Evolutionary conservation across 2,888 invertebrate genomes (phyloP).

Genomic region (Andrena camellia): DNA sequence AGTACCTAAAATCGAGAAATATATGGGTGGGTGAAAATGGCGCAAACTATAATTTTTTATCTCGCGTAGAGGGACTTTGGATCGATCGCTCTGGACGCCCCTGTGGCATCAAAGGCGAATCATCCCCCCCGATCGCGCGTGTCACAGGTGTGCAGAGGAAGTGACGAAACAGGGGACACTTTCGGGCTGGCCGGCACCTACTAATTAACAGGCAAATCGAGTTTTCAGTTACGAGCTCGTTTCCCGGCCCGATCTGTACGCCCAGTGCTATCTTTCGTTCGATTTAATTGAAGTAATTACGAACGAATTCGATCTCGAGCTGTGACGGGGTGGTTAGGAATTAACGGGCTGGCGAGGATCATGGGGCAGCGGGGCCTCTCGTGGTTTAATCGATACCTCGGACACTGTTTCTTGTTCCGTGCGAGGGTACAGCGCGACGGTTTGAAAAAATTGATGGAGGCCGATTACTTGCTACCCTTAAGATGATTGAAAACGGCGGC

Average conservation of each 20-base stretch:
- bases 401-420: slow-evolving; percentile 22
- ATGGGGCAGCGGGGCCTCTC: slow-evolving; percentile 12
- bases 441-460: not conserved
- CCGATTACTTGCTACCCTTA: not conserved
- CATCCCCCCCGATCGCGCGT: slow-evolving; percentile 19
- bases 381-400: slow-evolving; percentile 51
- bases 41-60: not conserved
- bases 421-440: not conserved
- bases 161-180: slow-evolving; percentile 53
- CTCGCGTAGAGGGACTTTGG: slow-evolving; percentile 15
- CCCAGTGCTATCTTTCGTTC: slow-evolving; percentile 55
- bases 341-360: slow-evolving; percentile 49
- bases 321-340: slow-evolving; percentile 44
- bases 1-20: not conserved
- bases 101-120: slow-evolving; percentile 39
- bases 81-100: slow-evolving; percentile 27
- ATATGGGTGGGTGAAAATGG: not conserved
- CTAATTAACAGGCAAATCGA: slow-evolving; percentile 65
- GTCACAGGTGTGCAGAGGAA: slow-evolving; percentile 38
- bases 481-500: not conserved
- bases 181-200: slow-evolving; percentile 44
- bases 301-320: slow-evolving; percentile 57
- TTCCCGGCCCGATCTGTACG: slow-evolving; percentile 27
- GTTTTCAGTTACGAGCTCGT: slow-evolving; percentile 60
- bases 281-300: slow-evolving; percentile 64